Evolutionary conservation across 1,140 invertebrate genomes (phyloP).

Genomic region (Aphaenogaster floridana): DNA sequence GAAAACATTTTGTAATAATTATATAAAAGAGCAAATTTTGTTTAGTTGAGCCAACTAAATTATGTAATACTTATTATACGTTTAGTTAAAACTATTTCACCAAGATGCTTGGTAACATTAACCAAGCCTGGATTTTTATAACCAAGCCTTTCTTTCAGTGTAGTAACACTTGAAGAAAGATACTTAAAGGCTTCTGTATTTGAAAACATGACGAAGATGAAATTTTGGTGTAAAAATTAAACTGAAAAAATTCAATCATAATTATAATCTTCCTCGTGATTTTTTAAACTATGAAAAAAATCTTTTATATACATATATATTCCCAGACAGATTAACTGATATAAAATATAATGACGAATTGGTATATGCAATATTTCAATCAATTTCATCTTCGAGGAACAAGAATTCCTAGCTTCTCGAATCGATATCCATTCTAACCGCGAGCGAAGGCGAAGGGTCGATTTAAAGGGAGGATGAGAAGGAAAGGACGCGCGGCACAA

Average conservation of each 20-base stretch:
- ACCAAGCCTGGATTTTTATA: too few species aligned
- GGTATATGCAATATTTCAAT: constrained; percentile 14
- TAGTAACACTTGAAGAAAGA: not conserved
- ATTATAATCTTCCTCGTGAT: not conserved
- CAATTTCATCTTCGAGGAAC: constrained; percentile 4
- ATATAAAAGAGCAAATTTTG: too few species aligned
- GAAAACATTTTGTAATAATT: too few species aligned
- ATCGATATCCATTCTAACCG: constrained; percentile 64
- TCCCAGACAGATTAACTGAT: not conserved
- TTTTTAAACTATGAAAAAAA: not conserved
- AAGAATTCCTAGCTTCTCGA: constrained; percentile 29
- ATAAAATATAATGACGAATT: not conserved
- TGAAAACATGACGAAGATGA: not conserved
- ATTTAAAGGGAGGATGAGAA: constrained; percentile 64
- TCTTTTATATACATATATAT: not conserved
- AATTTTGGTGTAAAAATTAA: not conserved
- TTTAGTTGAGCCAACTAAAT: too few species aligned
- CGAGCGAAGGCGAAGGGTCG: constrained; percentile 26
- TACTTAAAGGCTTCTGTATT: not conserved
- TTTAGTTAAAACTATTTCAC: too few species aligned
- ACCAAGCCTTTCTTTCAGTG: too few species aligned
- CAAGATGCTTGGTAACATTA: too few species aligned
- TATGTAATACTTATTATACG: too few species aligned
- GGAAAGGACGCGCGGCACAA: not conserved
- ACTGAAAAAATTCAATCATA: not conserved